Conservation (phyloP, 2,888 invertebrate genomes). For the Andrena bicolor region DNA sequence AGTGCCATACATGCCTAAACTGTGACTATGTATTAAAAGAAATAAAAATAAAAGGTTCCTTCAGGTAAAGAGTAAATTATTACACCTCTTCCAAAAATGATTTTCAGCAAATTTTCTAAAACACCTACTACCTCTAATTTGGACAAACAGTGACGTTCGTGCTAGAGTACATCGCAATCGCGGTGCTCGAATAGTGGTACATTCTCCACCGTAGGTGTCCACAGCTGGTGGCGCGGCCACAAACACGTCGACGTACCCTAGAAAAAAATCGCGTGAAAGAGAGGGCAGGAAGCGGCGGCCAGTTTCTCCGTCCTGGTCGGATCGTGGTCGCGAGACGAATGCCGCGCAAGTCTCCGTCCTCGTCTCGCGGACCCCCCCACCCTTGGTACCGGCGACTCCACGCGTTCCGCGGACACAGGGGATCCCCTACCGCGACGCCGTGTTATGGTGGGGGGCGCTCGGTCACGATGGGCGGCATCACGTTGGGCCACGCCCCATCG, state of each 20-base stretch:
- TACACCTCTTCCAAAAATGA: too few relatives aligned
- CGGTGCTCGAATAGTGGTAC: constrained; percentile 39
- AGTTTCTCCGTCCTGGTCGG: constrained; percentile 67
- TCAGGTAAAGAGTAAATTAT: too few relatives aligned
- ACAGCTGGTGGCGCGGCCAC: constrained; percentile 32
- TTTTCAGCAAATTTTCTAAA: not conserved
- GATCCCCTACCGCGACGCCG: constrained; percentile 21
- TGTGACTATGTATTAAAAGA: too few relatives aligned
- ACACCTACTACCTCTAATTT: not conserved
- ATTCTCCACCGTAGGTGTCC: constrained; percentile 44
- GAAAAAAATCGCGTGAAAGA: constrained; percentile 52
- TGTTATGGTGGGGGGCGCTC: constrained; percentile 21
- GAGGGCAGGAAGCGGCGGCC: constrained; percentile 44
- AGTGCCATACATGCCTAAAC: too few relatives aligned
- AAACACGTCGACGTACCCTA: constrained; percentile 38
- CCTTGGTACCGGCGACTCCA: constrained; percentile 49
- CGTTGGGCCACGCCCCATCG: constrained; percentile 73
- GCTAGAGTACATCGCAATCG: not conserved
- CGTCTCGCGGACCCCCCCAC: constrained; percentile 72
- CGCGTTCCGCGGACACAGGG: constrained; percentile 50
- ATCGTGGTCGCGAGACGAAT: constrained; percentile 72
- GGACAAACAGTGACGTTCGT: not conserved
- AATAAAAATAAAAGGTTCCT: too few relatives aligned
- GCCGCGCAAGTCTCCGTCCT: constrained; percentile 71
- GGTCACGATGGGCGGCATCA: constrained; percentile 73